Evolutionary conservation across 2,888 invertebrate genomes (phyloP), one percentile per base, ranked within the genome.

Genomic region (Latrodectus elegans): DNA sequence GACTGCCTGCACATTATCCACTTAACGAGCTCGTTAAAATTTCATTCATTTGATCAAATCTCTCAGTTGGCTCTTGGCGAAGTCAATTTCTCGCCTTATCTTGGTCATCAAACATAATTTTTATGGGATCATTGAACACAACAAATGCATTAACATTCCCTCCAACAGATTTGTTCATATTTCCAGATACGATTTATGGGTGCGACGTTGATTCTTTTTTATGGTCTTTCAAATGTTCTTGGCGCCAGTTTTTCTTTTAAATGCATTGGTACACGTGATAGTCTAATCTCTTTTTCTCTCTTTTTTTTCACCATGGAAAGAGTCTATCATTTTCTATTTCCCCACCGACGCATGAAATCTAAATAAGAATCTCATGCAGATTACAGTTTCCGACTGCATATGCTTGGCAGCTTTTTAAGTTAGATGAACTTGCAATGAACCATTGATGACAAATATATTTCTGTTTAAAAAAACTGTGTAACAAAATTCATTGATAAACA

Each of bases 121-220:
- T 60, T 60, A 60, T 60, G 60, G n/a, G 60, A 60, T 60, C 60
- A 60, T 60, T 60, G 60, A 60, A 60, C 60, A 60, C 60, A n/a
- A 10, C 60, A 60, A 60, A 60, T 60, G 60, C 60, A 60, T 60
- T 60, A 60, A 60, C 60, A 12, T 60, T 60, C n/a, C 60, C 60
- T 60, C 60, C 60, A 60, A 11, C 60, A 60, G 60, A 60, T 60
- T 60, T 12, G 14, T 60, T 60, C 60, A n/a, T 15, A n/a, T 8
- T 60, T 12, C n/a, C 12, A 60, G 60, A 60, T 60, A 60, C 14
- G 60, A 60, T 60, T 60, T 60, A 60, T 60, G 60, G n/a, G 12
- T 60, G n/a, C n/a, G 60, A 60, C 60, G 60, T 60, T n/a, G 14
- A 10, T 55, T 55, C 6, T 55, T 60, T 60, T 60, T 15, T 60